phyloP scores from a whole-genome alignment of 1,140 invertebrate species.

The Manduca sexta region DNA sequence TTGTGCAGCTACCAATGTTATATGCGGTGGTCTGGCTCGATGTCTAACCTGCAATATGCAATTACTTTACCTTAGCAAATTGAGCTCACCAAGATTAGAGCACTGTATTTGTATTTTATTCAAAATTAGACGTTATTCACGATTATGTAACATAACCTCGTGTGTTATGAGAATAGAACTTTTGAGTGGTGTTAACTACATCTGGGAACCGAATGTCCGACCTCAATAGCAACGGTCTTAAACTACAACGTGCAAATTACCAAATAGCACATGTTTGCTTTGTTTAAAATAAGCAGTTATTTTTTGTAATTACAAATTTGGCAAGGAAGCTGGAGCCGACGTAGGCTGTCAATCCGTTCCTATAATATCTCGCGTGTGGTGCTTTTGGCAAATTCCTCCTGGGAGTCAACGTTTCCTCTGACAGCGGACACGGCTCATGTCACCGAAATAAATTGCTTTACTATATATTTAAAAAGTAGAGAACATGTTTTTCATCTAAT shows the following conservation, averaged over 20 bases:
- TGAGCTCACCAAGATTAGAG: slow-evolving; percentile 16
- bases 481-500: slow-evolving; percentile 33
- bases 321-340: slow-evolving; percentile 50
- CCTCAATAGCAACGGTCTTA: slow-evolving; percentile 29
- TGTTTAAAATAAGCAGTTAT: slow-evolving; percentile 39
- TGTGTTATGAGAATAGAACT: too few relatives aligned
- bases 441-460: slow-evolving; percentile 55
- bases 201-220: slow-evolving; percentile 13
- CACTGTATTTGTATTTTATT: too few relatives aligned
- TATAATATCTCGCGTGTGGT: slow-evolving; percentile 51
- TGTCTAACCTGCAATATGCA: slow-evolving; percentile 41
- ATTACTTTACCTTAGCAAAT: slow-evolving; percentile 56
- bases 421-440: slow-evolving; percentile 60
- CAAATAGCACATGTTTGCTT: slow-evolving; percentile 25
- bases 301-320: slow-evolving; percentile 68
- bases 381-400: slow-evolving; percentile 60
- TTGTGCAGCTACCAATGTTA: slow-evolving; percentile 57
- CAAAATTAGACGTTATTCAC: too few relatives aligned
- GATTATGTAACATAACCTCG: too few relatives aligned
- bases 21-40: slow-evolving; percentile 45
- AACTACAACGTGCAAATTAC: slow-evolving; percentile 25
- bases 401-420: slow-evolving; percentile 65
- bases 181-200: slow-evolving; percentile 6
- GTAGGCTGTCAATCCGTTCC: slow-evolving; percentile 55
- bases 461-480: slow-evolving; percentile 44